phyloP scores from a whole-genome alignment of 2,888 invertebrate genomes.

The Isoperla grammatica region DNA sequence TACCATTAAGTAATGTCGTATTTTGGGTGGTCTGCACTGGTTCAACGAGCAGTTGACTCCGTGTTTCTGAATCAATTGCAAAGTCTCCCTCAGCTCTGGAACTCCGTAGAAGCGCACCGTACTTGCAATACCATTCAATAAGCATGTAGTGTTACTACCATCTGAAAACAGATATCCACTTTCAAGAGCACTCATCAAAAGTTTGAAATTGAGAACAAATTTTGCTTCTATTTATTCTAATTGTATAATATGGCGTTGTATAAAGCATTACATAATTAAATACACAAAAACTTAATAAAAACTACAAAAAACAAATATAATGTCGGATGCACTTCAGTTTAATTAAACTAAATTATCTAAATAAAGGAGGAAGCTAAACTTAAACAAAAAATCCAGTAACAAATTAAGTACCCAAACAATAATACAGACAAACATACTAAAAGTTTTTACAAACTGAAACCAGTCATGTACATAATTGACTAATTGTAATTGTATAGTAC shows the following conservation, averaged over 20 bases:
- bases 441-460: no score
- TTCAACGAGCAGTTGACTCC: conserved; percentile 8
- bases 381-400: no score
- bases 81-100: conserved; percentile 23
- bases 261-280: not conserved
- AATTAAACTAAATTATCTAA: no score
- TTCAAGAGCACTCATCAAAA: not conserved
- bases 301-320: not conserved
- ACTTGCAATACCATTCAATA: conserved; percentile 24
- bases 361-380: no score
- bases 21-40: conserved; percentile 20
- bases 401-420: no score
- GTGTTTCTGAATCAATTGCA: conserved; percentile 18
- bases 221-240: no score
- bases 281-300: not conserved
- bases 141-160: not conserved
- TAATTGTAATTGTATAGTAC: no score
- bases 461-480: no score
- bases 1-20: conserved; percentile 24
- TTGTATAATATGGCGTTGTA: not conserved
- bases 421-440: no score
- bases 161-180: not conserved
- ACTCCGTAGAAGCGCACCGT: conserved; percentile 23
- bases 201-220: not conserved
- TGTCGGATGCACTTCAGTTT: no score